Base-by-base conservation (phyloP, 2,113 vertebrate species). In the Catharus fuscescens region DNA sequence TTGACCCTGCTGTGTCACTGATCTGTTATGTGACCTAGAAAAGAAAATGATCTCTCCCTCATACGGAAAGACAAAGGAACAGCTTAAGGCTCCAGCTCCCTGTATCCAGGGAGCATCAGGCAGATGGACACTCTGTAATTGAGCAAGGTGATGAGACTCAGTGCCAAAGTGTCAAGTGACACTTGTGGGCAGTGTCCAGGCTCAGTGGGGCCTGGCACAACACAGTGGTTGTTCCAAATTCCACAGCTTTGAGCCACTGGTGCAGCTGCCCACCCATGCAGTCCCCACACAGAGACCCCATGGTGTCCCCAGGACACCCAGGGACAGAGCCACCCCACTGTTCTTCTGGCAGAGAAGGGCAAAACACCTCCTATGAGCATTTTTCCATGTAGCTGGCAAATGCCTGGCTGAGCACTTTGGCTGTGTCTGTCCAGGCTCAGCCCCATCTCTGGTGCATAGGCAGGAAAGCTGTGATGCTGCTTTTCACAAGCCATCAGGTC, bases 11-110 rank as follows among this genome's bases (percentile, higher is more conserved):
- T 67, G 81, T 65, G 73, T 79, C 59, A 53, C 71, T 88, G 56
- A 80, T 86, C 90, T 78, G 80, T 94, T 91, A 45, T 2, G 25
- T 91, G 92, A 96, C 95, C 95, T 92, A 93, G 88, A 96, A 96
- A 96, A 92, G 47, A 66, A 95, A 96, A 79, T 38, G 1, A 50
- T 77, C 85, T 92, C 61, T 82, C 71, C 45, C 80, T 88, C 69
- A 25, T 18, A 86, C 0, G 21, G 83, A 84, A 86, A 71, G 72
- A 73, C 67, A 92, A 84, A 92, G 52, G 65, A 84, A 84, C 69
- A 91, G 92, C 92, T 94, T 92, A 89, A 91, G 69, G 83, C 88
- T 81, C 71, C 84, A 53, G 86, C 56, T 91, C 73, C 64, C 56
- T 57, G 36, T 52, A 48, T 44, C 65, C 31, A 47, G 54, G 87